Evolutionary conservation across 2,113 vertebrate genomes (phyloP).

Genomic region (Redunca redunca): DNA sequence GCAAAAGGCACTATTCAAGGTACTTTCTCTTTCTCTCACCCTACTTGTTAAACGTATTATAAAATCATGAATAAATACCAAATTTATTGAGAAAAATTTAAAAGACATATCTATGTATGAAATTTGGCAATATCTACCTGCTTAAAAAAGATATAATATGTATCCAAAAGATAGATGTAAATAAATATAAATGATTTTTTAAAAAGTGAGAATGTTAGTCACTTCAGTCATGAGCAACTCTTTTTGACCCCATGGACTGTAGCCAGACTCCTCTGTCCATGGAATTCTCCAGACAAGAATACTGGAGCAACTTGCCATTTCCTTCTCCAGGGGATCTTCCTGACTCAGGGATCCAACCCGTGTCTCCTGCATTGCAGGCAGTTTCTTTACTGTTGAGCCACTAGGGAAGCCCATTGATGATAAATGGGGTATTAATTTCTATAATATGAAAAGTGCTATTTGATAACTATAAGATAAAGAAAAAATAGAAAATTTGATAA

Average conservation of each 20-base stretch:
- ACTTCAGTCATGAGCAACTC: neutral
- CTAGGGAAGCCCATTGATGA: neutral
- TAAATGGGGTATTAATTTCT: neutral
- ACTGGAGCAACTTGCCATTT: neutral
- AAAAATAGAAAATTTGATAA: neutral
- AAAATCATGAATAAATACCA: neutral
- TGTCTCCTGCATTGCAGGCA: neutral
- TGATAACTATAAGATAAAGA: neutral
- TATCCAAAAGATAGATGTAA: neutral
- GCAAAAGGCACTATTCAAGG: neutral
- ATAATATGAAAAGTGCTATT: neutral
- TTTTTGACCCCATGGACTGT: neutral
- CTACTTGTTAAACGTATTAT: neutral
- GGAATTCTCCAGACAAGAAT: neutral
- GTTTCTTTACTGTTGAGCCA: neutral
- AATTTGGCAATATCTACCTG: neutral
- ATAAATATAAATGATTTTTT: neutral
- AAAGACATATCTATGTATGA: neutral
- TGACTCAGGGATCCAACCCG: neutral
- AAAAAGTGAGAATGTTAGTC: accelerated
- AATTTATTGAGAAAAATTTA: neutral
- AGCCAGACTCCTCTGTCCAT: neutral
- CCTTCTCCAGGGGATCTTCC: neutral
- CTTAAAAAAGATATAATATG: neutral
- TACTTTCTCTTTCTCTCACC: neutral